A percentile compares a stretch with the other conserved stretches of the same genome.
Conservation (phyloP, 2,797 vertebrate species). For the Gallinago stenura region DNA sequence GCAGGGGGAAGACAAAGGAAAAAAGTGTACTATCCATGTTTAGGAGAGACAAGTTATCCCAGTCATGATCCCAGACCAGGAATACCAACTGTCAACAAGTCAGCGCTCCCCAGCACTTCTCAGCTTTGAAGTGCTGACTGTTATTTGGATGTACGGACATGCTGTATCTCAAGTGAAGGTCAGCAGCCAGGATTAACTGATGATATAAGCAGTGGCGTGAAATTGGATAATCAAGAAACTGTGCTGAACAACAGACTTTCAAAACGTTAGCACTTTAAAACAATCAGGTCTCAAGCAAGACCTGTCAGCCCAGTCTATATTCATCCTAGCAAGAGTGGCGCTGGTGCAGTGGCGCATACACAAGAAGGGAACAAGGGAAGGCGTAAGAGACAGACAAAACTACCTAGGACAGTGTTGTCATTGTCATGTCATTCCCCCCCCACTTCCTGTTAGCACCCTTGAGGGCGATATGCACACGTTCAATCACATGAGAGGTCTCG, state of each 20-base stretch:
- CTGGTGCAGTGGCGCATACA: not conserved
- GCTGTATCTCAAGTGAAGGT: conserved; percentile 27
- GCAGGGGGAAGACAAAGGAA: fast-evolving
- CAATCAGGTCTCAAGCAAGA: not conserved
- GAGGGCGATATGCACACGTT: fast-evolving
- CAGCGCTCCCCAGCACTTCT: not conserved
- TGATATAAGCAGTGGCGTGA: not conserved
- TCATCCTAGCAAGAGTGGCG: not conserved
- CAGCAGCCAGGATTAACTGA: conserved; percentile 33
- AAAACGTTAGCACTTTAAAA: not conserved
- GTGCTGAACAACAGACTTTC: not conserved
- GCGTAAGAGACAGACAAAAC: not conserved
- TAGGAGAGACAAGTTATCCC: not conserved
- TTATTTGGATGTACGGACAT: not conserved
- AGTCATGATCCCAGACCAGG: not conserved
- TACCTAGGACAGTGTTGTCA: fast-evolving
- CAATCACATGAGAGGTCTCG: not conserved
- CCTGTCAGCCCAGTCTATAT: not conserved
- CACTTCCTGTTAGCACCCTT: not conserved
- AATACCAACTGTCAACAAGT: not conserved
- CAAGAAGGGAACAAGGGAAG: not conserved
- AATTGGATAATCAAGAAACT: conserved; percentile 30
- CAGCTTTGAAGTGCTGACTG: not conserved
- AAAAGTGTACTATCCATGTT: not conserved
- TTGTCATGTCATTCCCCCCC: fast-evolving